Base-by-base conservation (phyloP, 2,113 vertebrate genomes). In the Sinocyclocheilus anophthalmus region DNA sequence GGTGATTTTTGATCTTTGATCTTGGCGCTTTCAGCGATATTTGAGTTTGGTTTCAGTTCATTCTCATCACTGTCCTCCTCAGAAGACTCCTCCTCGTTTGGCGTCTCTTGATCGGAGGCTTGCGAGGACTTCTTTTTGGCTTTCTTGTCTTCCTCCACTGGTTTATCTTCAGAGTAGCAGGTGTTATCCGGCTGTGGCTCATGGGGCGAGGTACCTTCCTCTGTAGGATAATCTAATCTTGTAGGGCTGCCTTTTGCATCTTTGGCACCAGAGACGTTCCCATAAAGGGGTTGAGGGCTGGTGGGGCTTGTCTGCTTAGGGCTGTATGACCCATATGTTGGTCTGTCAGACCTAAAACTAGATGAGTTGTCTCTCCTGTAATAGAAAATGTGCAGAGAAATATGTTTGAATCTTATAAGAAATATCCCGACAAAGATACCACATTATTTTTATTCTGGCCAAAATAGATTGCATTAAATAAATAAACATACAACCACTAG, bases 311-410 rank as follows among this genome's bases (percentile, higher is more conserved):
- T 30, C 57, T 53, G 30, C 37, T 67, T 81, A 50, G 73, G 63
- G 67, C 20, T 87, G 24, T 78, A 67, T 39, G 65, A 18, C 14
- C 61, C 75, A 88, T 80, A 83, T 39, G 14, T 3, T 5, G 39
- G 3, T 39, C 22, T 87, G 16, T 87, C 63, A 65, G 73, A 75
- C 65, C 65, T 87, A 39, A 87, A 89, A 85, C 86, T 87, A 20
- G 86, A 85, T 12, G 48, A 75, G 14, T 83, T 67, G 10, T 83
- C 85, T 87, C 86, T 89, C 65, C 85, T 89, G 45, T 69, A 88
- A 42, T 5, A 76, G 26, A 24, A 69, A 39, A 76, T 57, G 53
- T 8, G 18, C 37, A 5, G 20, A 72, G 48, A 30, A 73, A 33
- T 22, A 78, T 57, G 16, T 57, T 55, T 2, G 53, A 16, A 75